Evolutionary conservation across 2,888 invertebrate genomes (phyloP).

Genomic region (Hyalella azteca): DNA sequence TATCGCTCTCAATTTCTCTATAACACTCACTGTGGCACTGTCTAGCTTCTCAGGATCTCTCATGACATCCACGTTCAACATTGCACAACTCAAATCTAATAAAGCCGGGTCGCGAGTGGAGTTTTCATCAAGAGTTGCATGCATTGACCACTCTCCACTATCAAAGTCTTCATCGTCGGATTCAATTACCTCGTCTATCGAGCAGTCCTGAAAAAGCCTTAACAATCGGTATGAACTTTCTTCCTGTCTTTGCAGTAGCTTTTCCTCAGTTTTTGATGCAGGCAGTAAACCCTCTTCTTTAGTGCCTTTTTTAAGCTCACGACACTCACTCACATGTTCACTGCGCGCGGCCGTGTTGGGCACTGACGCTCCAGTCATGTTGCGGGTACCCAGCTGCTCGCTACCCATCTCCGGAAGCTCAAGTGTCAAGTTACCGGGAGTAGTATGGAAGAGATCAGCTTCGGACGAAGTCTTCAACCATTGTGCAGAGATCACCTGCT

Average conservation of each 20-base stretch:
- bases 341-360: constrained; percentile 42
- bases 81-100: background rate
- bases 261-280: constrained; percentile 16
- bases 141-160: constrained; percentile 58
- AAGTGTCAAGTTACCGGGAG: constrained; percentile 50
- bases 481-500: constrained; percentile 10
- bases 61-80: background rate
- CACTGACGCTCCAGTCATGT: constrained; percentile 46
- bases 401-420: constrained; percentile 52
- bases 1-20: constrained; percentile 46
- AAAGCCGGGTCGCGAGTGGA: constrained; percentile 10
- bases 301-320: background rate
- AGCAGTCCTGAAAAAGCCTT: constrained; percentile 46
- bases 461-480: constrained; percentile 10
- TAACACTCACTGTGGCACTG: constrained; percentile 34
- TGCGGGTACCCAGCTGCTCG: constrained; percentile 45
- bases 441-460: constrained; percentile 29
- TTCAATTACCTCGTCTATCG: background rate
- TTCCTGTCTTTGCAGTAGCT: constrained; percentile 45
- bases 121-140: constrained; percentile 54
- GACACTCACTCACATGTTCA: constrained; percentile 8
- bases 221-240: constrained; percentile 52
- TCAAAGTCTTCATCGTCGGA: constrained; percentile 41
- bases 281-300: background rate
- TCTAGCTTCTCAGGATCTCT: constrained; percentile 35